These are phyloP conservation scores for Cygnus buccinator DNA, from an alignment of 2,113 vertebrate genomes.

Conservation along the genomic window DNA sequence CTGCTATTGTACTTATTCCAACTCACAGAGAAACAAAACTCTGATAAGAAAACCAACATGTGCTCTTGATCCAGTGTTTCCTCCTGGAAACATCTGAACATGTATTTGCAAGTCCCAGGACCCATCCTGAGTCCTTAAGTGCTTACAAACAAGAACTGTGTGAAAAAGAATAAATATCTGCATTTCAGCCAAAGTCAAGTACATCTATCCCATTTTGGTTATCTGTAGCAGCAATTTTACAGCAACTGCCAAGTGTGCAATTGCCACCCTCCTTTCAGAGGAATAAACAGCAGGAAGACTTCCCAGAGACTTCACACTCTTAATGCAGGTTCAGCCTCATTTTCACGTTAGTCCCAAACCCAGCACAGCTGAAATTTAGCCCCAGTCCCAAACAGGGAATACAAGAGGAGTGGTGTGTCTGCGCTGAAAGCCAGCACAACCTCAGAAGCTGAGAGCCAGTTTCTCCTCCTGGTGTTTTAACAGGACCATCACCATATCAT, in stretches of 20 bases:
- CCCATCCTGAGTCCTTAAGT: background rate
- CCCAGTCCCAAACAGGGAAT: background rate
- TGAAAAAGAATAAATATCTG: background rate
- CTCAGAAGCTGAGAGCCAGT: background rate
- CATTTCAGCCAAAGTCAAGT: background rate
- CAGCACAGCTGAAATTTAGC: fast-evolving
- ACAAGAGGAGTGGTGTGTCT: background rate
- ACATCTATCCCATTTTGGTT: background rate
- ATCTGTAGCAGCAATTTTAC: conserved; percentile 35
- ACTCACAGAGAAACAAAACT: background rate
- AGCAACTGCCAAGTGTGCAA: background rate
- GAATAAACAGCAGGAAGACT: conserved; percentile 36
- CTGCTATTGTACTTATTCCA: background rate
- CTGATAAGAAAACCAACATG: background rate
- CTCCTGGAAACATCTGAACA: background rate
- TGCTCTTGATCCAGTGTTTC: background rate
- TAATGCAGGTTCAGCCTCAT: background rate
- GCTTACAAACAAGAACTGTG: background rate
- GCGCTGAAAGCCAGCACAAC: fast-evolving
- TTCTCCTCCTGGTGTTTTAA: fast-evolving
- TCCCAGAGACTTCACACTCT: conserved; percentile 43
- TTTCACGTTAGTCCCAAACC: conserved; percentile 14
- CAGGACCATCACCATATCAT: fast-evolving
- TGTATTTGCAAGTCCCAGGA: background rate
- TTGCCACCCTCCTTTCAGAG: background rate